These are phyloP conservation scores for Perccottus glenii DNA, from an alignment of 2,113 vertebrate genomes.

Conservation along the genomic window DNA sequence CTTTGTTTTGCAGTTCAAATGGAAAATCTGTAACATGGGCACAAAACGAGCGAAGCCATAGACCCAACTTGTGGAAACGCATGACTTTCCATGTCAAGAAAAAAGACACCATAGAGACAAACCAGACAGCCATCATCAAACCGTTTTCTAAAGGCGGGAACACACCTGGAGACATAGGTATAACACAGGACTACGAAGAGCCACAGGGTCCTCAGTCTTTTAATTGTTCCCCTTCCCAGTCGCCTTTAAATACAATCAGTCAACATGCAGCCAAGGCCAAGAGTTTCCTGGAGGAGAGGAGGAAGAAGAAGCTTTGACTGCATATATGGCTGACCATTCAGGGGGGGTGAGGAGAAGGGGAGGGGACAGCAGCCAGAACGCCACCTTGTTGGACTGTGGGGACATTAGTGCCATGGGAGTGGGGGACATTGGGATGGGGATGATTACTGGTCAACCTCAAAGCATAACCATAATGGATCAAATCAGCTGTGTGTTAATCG, in stretches of 20 bases:
- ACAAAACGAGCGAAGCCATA: slow-evolving; percentile 87
- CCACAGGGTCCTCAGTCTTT: slow-evolving; percentile 81
- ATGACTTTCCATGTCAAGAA: slow-evolving; percentile 96
- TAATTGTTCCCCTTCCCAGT: slow-evolving; percentile 81
- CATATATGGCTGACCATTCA: slow-evolving; percentile 81
- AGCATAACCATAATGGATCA: slow-evolving; percentile 96
- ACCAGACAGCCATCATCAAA: slow-evolving; percentile 97
- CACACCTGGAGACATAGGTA: slow-evolving; percentile 71
- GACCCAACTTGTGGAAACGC: slow-evolving; percentile 95
- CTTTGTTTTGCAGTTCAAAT: slow-evolving; percentile 84
- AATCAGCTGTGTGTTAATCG: slow-evolving; percentile 95
- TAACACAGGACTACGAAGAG: slow-evolving; percentile 80
- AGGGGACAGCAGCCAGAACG: slow-evolving; percentile 22
- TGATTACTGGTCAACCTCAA: slow-evolving; percentile 80
- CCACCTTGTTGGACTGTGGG: neutral
- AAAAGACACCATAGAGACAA: slow-evolving; percentile 85
- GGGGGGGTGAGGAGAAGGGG: slow-evolving; percentile 46
- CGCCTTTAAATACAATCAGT: slow-evolving; percentile 84
- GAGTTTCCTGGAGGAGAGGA: slow-evolving; percentile 79
- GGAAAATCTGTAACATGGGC: slow-evolving; percentile 94
- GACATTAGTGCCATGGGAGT: slow-evolving; percentile 60
- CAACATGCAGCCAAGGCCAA: slow-evolving; percentile 75
- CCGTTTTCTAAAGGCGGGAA: slow-evolving; percentile 90
- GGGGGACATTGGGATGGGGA: slow-evolving; percentile 59
- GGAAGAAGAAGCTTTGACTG: slow-evolving; percentile 64